Evolutionary conservation across 2,888 invertebrate species (phyloP).

Genomic region (Leucoptera coffeella): DNA sequence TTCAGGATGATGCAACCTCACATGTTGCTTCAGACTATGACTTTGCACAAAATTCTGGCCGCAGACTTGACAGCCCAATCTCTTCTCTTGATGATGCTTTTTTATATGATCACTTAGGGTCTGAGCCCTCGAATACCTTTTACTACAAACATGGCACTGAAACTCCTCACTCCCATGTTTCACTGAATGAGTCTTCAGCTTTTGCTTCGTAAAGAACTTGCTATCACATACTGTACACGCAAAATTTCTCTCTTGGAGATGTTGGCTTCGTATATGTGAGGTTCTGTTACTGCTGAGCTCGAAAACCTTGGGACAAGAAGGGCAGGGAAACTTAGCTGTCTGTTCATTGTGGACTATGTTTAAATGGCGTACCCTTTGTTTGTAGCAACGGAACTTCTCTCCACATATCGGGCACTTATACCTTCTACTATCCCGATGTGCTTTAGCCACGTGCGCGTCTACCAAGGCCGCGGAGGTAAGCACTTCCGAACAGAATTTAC

Average conservation of each 20-base stretch:
- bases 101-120: constrained; percentile 41
- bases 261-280: constrained; percentile 33
- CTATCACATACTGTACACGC: constrained; percentile 43
- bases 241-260: constrained; percentile 37
- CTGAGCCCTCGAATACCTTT: constrained; percentile 35
- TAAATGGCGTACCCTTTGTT: constrained; percentile 31
- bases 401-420: constrained; percentile 43
- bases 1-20: constrained; percentile 37
- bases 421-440: constrained; percentile 29
- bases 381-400: constrained; percentile 38
- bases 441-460: constrained; percentile 29
- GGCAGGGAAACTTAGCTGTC: constrained; percentile 31
- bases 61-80: constrained; percentile 31
- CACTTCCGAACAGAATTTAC: constrained; percentile 26
- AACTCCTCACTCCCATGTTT: constrained; percentile 49
- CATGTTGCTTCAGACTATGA: constrained; percentile 35
- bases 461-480: constrained; percentile 24
- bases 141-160: constrained; percentile 47
- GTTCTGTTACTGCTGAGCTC: constrained; percentile 35
- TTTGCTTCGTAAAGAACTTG: constrained; percentile 50
- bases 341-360: constrained; percentile 31
- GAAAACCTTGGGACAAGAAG: constrained; percentile 33
- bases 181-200: constrained; percentile 46
- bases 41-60: constrained; percentile 39
- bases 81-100: constrained; percentile 35